These are phyloP conservation scores for Megastigmus dorsalis DNA, from an alignment of 2,888 invertebrate species.

Conservation along the genomic window DNA sequence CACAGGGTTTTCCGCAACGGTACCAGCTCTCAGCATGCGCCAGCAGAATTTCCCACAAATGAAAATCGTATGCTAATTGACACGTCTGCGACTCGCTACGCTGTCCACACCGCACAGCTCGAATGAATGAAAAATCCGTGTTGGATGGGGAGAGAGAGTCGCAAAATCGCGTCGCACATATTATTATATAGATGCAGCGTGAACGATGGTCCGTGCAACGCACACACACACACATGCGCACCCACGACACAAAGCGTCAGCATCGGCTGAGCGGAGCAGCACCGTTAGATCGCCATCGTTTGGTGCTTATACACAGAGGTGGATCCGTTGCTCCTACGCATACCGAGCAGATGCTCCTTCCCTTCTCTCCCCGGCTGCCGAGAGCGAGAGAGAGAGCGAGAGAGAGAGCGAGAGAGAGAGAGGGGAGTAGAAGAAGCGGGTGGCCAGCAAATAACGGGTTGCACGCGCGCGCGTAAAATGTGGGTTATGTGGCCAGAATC, in stretches of 20 bases:
- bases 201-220: too few relatives aligned
- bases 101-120: too few relatives aligned
- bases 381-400: too few relatives aligned
- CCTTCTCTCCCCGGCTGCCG: slow-evolving; percentile 4
- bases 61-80: slow-evolving; percentile 49
- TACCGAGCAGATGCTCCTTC: slow-evolving; percentile 62
- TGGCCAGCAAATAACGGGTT: slow-evolving; percentile 71
- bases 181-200: too few relatives aligned
- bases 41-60: slow-evolving; percentile 37
- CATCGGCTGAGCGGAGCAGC: neutral
- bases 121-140: too few relatives aligned
- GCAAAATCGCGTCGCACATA: slow-evolving; percentile 10
- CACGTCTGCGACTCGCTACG: slow-evolving; percentile 19
- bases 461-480: slow-evolving; percentile 69
- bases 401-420: too few relatives aligned
- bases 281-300: slow-evolving; percentile 45
- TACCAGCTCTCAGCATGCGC: too few relatives aligned
- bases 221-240: too few relatives aligned
- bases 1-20: too few relatives aligned
- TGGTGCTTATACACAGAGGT: too few relatives aligned
- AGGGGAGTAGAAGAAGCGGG: slow-evolving; percentile 25
- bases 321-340: slow-evolving; percentile 41
- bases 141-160: neutral
- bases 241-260: slow-evolving; percentile 1
- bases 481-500: slow-evolving; percentile 73